Percentiles rank a stretch among this genome's conserved stretches.
Evolutionary conservation across 1,140 invertebrate genomes (phyloP).

Genomic region (Wasmannia auropunctata): DNA sequence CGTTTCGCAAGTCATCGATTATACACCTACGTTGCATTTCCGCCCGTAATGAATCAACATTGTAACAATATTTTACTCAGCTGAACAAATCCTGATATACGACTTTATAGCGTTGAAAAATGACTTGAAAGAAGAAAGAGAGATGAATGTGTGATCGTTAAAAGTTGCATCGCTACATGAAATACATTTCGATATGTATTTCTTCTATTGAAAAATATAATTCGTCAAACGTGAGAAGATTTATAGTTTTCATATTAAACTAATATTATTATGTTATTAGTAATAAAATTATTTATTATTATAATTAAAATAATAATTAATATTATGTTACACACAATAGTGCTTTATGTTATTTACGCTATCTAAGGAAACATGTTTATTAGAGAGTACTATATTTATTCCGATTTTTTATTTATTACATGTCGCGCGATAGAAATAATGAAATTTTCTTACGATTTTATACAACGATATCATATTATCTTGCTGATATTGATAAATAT

Average conservation of each 20-base stretch:
- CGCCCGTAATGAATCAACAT: not conserved
- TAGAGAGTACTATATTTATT: not conserved
- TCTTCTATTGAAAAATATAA: not conserved
- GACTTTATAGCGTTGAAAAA: not conserved
- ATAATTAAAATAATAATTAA: not conserved
- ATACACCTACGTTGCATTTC: conserved; percentile 1
- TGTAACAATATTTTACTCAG: conserved; percentile 26
- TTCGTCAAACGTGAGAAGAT: not conserved
- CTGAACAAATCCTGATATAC: conserved; percentile 3
- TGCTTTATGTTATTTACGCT: not conserved
- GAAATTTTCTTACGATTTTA: not conserved
- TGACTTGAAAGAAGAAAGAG: not conserved
- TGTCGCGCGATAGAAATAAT: conserved; percentile 24
- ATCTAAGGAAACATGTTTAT: conserved; percentile 1
- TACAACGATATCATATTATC: not conserved
- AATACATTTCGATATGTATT: not conserved
- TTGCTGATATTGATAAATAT: conserved; percentile 7
- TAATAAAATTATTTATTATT: not conserved
- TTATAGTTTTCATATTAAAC: not conserved
- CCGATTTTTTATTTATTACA: not conserved
- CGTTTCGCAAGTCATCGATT: conserved; percentile 31
- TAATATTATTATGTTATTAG: not conserved
- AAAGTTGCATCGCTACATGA: not conserved
- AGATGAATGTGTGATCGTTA: not conserved
- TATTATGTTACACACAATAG: not conserved